Conservation (phyloP, 1,140 invertebrate genomes). For the Fopius arisanus region DNA sequence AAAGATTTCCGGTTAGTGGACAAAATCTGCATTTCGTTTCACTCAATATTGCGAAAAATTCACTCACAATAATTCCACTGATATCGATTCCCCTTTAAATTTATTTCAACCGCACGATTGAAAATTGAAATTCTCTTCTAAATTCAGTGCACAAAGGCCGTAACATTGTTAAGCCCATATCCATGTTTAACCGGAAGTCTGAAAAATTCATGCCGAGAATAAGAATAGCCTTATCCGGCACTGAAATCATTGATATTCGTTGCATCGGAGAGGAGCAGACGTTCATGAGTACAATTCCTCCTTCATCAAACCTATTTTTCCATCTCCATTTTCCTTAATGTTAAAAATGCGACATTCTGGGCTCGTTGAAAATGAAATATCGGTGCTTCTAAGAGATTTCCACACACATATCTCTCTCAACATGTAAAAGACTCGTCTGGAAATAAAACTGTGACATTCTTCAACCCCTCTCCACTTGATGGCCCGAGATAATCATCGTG, state of each 20-base stretch:
- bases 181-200: not conserved
- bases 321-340: not conserved
- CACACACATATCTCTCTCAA: not conserved
- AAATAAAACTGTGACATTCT: not conserved
- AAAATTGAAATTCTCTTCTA: not conserved
- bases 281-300: not conserved
- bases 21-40: no score
- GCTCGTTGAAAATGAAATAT: not conserved
- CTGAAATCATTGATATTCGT: not conserved
- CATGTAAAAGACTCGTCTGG: not conserved
- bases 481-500: not conserved
- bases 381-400: not conserved
- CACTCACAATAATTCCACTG: not conserved
- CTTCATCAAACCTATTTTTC: not conserved
- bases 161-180: not conserved
- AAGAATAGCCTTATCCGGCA: not conserved
- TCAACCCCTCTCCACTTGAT: not conserved
- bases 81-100: no score
- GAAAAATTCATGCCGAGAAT: not conserved
- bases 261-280: not conserved
- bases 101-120: not conserved
- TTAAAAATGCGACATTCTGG: not conserved
- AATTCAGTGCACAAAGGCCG: not conserved
- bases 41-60: not conserved
- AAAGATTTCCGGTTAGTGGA: no score